A percentile compares a stretch with the other conserved stretches of the same genome.
Conservation (phyloP, 2,113 vertebrate genomes). For the Hypomesus transpacificus region DNA sequence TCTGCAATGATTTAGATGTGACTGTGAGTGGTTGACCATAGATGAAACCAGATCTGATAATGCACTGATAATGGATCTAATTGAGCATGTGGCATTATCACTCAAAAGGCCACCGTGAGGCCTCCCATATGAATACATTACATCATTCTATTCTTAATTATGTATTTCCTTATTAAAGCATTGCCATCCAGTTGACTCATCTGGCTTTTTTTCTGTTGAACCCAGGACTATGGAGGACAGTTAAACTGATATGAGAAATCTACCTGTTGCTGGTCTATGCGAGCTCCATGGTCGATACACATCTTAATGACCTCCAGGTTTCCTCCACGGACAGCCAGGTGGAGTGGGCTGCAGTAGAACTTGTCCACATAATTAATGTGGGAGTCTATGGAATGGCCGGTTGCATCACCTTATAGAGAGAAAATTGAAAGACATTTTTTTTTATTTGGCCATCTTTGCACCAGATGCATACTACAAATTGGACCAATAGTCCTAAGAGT, state of each 20-base stretch:
- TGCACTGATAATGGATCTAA: neutral
- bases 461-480: no score
- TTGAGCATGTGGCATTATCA: neutral
- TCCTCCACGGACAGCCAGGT: constrained; percentile 82
- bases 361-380: constrained; percentile 83
- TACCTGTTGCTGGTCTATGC: constrained; percentile 81
- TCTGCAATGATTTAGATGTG: no score
- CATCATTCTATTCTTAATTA: no score
- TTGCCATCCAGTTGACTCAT: no score
- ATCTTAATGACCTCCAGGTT: constrained; percentile 82
- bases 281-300: constrained; percentile 80
- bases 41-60: constrained; percentile 6
- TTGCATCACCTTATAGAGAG: constrained; percentile 72
- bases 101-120: neutral
- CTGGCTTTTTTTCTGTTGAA: no score
- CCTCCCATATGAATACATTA: no score
- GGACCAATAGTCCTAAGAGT: no score
- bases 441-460: no score
- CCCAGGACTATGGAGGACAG: neutral
- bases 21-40: no score
- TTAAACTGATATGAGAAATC: neutral
- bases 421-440: constrained; percentile 1
- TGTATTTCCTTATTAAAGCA: no score
- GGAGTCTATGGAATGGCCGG: constrained; percentile 63
- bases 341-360: constrained; percentile 76